Base-by-base conservation (phyloP, 1,140 invertebrate genomes). In the Megalopta genalis region DNA sequence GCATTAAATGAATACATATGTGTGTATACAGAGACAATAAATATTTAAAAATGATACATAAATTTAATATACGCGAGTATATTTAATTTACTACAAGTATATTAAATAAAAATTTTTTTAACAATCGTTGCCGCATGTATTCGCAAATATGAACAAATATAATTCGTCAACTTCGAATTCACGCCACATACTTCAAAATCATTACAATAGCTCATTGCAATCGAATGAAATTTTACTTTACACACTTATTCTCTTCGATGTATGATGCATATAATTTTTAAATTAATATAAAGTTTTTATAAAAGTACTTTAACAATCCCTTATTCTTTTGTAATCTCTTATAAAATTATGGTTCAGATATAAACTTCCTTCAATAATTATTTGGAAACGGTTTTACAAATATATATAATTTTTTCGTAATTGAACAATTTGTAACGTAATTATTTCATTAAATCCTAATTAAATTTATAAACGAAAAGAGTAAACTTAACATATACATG, bases 1-100 rank as follows among this genome's bases (percentile, higher is more conserved):
- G 25, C 32, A 42, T 80, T 62, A 66, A 80, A 72, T 64, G n/a
- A 14, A 71, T 64, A 65, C 32, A 25, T 46, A 46, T 57, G 9
- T 37, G 1, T 68, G n/a, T 60, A 62, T 25, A 65, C 21, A 64
- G 32, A 32, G 32, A 32, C 4, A 32, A 65, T 39, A 65, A 74
- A 74, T 66, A 66, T 21, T 42, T 52, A 12, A 63, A 73, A 64
- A 67, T 59, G 1, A 23, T 46, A 60, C 52, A 46, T 42, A 23
- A 46, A 57, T 46, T 52, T 16, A 52, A 52, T 54, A 63, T 71
- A 71, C 37, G 49, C 6, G 42, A 27, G 69, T 67, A n/a, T 27
- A 46, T 62, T 57, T 57, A 39, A 27, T 49, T 46, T 37, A 21
- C 21, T 16, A 25, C 32, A 32, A 62, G 12, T 69, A 10, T 77